Evolutionary conservation across 2,888 invertebrate species (phyloP), one percentile per base, ranked within the genome.

Genomic region (Campaea margaritaria): DNA sequence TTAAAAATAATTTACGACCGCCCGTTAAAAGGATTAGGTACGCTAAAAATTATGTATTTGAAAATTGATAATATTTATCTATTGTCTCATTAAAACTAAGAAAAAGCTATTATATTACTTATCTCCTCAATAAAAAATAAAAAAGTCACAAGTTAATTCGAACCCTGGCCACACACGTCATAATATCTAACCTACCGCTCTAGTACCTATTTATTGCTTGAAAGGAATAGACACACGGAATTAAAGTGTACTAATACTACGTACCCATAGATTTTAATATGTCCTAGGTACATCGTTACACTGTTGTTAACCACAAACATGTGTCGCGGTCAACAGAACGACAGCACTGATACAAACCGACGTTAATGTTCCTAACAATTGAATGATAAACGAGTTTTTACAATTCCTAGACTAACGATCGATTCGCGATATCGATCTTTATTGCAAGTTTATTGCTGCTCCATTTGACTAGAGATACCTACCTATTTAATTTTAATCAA

Each of bases 301-400:
- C 67, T 68, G 68, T 70, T 73, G 71, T 65, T 72, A 72, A 71
- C 70, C 68, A 64, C 68, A 74, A 71, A 72, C 72, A 69, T 69
- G 61, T 64, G 70, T 72, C 58, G 60, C 61, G 56, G 65, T 65
- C 72, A 73, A 74, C 68, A 72, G 75, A 73, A 75, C 73, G 74
- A 78, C 73, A 72, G 79, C 73, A 75, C 76, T 78, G 78, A 87
- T 87, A 83, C 83, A 77, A 70, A 69, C 69, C 68, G 85, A 86
- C 85, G 77, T 85, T 83, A 81, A 87, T 83, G 79, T 75, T 66
- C 71, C 55, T 58, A 72, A 75, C 82, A 86, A 89, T 90, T 87
- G 87, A 78, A 87, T 87, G 89, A 90, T 81, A 81, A 80, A 89
- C 84, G 86, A 76, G 76, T 76, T 74, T 78, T 82, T 81, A 79